Base-by-base conservation (phyloP, 1,140 invertebrate species). In the Carposina sasakii region DNA sequence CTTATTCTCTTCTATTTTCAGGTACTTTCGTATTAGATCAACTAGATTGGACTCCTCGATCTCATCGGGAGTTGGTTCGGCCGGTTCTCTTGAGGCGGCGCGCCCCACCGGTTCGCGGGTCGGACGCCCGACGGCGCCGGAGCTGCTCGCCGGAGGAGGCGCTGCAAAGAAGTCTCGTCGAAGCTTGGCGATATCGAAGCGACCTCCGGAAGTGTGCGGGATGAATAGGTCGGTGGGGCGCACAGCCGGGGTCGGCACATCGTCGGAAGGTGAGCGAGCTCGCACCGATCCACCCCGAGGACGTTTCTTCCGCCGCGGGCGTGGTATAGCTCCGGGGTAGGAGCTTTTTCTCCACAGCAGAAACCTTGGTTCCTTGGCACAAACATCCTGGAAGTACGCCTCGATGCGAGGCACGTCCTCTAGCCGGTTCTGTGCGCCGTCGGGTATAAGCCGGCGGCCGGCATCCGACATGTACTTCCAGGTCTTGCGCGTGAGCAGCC, bases 401-500 rank as follows among this genome's bases (percentile, higher is more conserved):
- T 95, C 93, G 39, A 95, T 91, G 52, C 91, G 89, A 0, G 91
- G 90, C 20, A 94, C 87, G 63, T 94, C 93, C 63, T 94, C 92
- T 1, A 87, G 63, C 3, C 89, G 85, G 76, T 92, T 91, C 62
- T 89, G 88, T 0, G 87, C 87, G 2, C 91, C 90, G 40, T 95
- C 94, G 0, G 94, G 93, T 30, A 96, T 91, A 10, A 96, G 85
- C 62, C 91, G 91, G 31, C 93, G 89, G n/a, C 94, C 94, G 9
- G 94, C 93, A 62, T 96, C 94, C 0, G 93, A 89, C 94, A 96
- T 96, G 71, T 95, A 95, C 49, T 93, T 87, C 94, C 94, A 96
- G 15, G 94, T 95, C 81, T 96, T 96, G 20, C 94, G 85, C 3
- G 94, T 95, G 16, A 95, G 86, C 22, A 96, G 83, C 94, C 94